A percentile compares a stretch with the other conserved stretches of the same genome.
Conservation (phyloP, 2,797 vertebrate species). For the Chanos chanos region DNA sequence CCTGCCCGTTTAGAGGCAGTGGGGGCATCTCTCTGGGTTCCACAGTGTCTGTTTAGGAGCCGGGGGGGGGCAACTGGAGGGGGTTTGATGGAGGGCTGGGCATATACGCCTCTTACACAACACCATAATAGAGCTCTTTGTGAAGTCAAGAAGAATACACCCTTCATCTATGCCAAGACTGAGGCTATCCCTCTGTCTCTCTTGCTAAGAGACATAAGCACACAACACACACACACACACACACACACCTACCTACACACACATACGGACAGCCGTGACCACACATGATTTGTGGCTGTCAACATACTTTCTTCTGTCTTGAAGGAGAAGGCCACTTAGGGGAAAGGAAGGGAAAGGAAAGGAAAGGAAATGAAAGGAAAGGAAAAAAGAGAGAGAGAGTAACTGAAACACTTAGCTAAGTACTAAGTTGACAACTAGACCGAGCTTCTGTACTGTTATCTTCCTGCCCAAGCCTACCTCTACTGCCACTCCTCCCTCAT, state of each 20-base stretch:
- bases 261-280: slow-evolving; percentile 34
- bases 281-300: slow-evolving; percentile 45
- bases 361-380: neutral
- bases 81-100: slow-evolving; percentile 33
- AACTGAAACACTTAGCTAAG: slow-evolving; percentile 12
- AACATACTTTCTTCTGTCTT: slow-evolving; percentile 20
- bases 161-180: slow-evolving; percentile 45
- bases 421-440: slow-evolving; percentile 6
- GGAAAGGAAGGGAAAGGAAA: neutral
- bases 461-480: slow-evolving; percentile 26
- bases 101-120: slow-evolving; percentile 43
- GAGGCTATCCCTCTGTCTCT: slow-evolving; percentile 42
- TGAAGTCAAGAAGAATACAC: slow-evolving; percentile 50
- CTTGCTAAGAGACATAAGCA: no score
- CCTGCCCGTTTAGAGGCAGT: slow-evolving; percentile 5
- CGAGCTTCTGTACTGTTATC: slow-evolving; percentile 21
- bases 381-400: neutral
- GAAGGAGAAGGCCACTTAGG: slow-evolving; percentile 15
- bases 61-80: slow-evolving; percentile 38
- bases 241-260: slow-evolving; percentile 38
- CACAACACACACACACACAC: slow-evolving; percentile 13
- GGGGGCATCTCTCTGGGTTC: slow-evolving; percentile 5
- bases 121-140: slow-evolving; percentile 51
- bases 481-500: neutral
- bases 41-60: slow-evolving; percentile 36